Base-by-base conservation (phyloP, 2,797 vertebrate species). In the Enteromius fasciolatus region DNA sequence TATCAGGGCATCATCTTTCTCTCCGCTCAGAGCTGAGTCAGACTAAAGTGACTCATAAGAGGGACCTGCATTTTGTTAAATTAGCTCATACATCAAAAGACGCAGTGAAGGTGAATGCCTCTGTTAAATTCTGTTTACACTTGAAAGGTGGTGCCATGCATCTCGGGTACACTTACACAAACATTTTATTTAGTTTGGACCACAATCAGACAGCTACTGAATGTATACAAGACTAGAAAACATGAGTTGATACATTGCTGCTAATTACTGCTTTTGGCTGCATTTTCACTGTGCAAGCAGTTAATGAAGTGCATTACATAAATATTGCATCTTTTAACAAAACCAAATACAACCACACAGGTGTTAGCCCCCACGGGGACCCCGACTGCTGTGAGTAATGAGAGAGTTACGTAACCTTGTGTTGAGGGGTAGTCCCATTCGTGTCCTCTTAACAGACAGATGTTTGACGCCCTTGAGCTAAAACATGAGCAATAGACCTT, bases 301-400 rank as follows among this genome's bases (percentile, higher is more conserved):
- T 23, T 72, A 70, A 57, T 76, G 52, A 46, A 59, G 33, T 23
- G 18, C 73, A 76, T 72, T 76, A 54, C 77, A 81, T 46, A 78
- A 59, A 81, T 15, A 81, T 69, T 36, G 63, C 25, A 63, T 76
- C 54, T 75, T 15, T 74, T 23, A 78, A 68, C 28, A 0, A 64
- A 82, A 84, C 4, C 68, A 83, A 75, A 75, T 50, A 70, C 81
- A 78, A 41, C 14, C 54, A 68, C 50, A 54, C 81, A 81, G 78
- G 74, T 81, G 81, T 46, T 74, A 67, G 63, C 11, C 31, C n/a
- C 84, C 46, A 76, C 28, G 46, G 33, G 52, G 68, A n/a, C 23
- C 31, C 9, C 67, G 39, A 50, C n/a, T 75, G 63, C 63, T 81
- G 68, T 39, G 33, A 78, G 23, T 81, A 63, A 86, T 81, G 31